Percentiles rank a stretch among this genome's conserved stretches.
Conservation (phyloP, 2,113 vertebrate species). For the Genyomyrus donnyi region DNA sequence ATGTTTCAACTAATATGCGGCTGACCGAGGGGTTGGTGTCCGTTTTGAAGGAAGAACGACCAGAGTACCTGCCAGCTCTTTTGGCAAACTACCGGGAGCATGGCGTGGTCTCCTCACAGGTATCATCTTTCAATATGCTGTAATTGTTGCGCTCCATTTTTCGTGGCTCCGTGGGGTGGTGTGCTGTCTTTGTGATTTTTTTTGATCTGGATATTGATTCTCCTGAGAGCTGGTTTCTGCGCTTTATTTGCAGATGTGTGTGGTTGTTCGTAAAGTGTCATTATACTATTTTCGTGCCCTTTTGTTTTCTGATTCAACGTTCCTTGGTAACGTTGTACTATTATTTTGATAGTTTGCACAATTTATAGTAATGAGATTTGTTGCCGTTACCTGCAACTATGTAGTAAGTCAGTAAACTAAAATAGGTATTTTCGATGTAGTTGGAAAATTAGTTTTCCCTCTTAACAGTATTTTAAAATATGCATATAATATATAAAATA, state of each 20-base stretch:
- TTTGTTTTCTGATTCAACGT: neutral
- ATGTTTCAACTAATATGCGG: conserved; percentile 52
- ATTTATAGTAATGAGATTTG: neutral
- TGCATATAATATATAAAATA: neutral
- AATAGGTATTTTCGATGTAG: neutral
- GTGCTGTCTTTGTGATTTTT: conserved; percentile 15
- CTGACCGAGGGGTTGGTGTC: conserved; percentile 61
- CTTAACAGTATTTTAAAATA: neutral
- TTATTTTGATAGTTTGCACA: neutral
- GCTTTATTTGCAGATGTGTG: neutral
- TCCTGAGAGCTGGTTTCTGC: neutral
- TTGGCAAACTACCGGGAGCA: conserved; percentile 61
- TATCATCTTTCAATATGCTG: conserved; percentile 22
- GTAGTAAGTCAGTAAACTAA: neutral
- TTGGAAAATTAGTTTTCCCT: neutral
- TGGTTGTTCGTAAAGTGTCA: neutral
- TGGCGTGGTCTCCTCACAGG: conserved; percentile 57
- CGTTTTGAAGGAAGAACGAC: conserved; percentile 57
- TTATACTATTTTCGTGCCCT: neutral
- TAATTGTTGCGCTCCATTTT: neutral
- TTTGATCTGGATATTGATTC: neutral
- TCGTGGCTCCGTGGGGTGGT: neutral
- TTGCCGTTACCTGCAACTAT: neutral
- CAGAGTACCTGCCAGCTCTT: conserved; percentile 53
- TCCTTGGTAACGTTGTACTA: neutral